phyloP scores from a whole-genome alignment of 2,888 invertebrate species.

The Euplexia lucipara region DNA sequence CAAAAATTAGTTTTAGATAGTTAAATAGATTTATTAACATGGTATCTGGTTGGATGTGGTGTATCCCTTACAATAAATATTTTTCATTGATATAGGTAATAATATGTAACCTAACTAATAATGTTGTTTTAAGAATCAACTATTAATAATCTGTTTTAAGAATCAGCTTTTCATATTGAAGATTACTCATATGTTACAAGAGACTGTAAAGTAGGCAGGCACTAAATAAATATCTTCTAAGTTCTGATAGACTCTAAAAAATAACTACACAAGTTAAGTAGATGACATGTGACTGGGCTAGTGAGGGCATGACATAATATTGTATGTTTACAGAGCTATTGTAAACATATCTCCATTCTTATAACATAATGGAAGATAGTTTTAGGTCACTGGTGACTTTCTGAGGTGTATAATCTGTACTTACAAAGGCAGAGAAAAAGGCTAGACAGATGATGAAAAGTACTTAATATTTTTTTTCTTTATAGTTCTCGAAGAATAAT shows the following conservation, averaged over 20 bases:
- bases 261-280: background rate
- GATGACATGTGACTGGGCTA: background rate
- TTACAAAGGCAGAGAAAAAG: background rate
- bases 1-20: background rate
- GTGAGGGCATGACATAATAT: constrained; percentile 33
- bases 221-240: background rate
- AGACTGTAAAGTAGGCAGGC: background rate
- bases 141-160: constrained; percentile 10
- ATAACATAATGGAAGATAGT: constrained; percentile 37
- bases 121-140: constrained; percentile 4
- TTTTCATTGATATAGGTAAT: constrained; percentile 1
- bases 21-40: background rate
- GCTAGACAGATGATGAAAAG: too few relatives aligned
- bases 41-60: background rate
- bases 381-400: constrained; percentile 28
- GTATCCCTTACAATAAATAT: background rate
- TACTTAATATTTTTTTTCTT: constrained; percentile 1
- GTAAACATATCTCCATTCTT: constrained; percentile 40
- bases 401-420: constrained; percentile 13
- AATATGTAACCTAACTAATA: background rate
- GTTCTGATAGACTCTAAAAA: background rate
- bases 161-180: constrained; percentile 13
- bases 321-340: constrained; percentile 45
- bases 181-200: background rate
- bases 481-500: background rate